These are phyloP conservation scores for Sternarchorhynchus goeldii DNA, from an alignment of 2,797 vertebrate species.

Conservation along the genomic window DNA sequence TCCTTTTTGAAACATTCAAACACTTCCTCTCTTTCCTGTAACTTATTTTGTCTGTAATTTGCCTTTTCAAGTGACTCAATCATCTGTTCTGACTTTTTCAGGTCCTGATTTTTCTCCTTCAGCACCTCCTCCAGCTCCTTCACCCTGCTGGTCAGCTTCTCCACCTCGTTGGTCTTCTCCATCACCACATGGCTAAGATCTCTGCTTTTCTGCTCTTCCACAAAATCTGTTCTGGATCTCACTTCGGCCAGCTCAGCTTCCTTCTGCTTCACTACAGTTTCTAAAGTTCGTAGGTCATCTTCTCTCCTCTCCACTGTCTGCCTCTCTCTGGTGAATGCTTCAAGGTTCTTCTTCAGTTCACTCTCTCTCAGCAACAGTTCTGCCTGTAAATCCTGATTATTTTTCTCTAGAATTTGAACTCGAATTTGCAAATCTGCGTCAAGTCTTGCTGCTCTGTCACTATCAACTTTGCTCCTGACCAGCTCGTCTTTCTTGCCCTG, in stretches of 20 bases:
- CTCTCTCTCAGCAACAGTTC: conserved; percentile 49
- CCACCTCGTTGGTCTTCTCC: conserved; percentile 46
- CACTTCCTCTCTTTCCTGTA: conserved; percentile 1
- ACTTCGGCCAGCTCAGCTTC: conserved; percentile 63
- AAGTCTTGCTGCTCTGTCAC: conserved; percentile 27
- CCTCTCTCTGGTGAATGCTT: conserved; percentile 54
- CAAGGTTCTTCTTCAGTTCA: conserved; percentile 53
- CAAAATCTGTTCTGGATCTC: conserved; percentile 56
- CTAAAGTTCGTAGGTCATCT: conserved; percentile 45
- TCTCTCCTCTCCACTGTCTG: conserved; percentile 60
- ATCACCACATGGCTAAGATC: conserved; percentile 56
- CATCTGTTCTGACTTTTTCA: conserved; percentile 24
- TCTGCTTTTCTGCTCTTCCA: conserved; percentile 67
- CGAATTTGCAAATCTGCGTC: conserved; percentile 35
- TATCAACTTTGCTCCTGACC: conserved; percentile 54
- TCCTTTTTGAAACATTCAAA: neutral
- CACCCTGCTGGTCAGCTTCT: conserved; percentile 44
- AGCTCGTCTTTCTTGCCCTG: conserved; percentile 61
- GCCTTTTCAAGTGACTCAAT: conserved; percentile 34
- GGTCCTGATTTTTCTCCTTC: conserved; percentile 17
- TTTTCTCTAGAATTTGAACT: conserved; percentile 39
- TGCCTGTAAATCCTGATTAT: conserved; percentile 47
- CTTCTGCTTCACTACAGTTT: conserved; percentile 61
- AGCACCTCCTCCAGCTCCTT: neutral
- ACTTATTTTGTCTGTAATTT: conserved; percentile 4